These are phyloP conservation scores for Falco berigora DNA, from an alignment of 2,797 vertebrate species.

Conservation along the genomic window DNA sequence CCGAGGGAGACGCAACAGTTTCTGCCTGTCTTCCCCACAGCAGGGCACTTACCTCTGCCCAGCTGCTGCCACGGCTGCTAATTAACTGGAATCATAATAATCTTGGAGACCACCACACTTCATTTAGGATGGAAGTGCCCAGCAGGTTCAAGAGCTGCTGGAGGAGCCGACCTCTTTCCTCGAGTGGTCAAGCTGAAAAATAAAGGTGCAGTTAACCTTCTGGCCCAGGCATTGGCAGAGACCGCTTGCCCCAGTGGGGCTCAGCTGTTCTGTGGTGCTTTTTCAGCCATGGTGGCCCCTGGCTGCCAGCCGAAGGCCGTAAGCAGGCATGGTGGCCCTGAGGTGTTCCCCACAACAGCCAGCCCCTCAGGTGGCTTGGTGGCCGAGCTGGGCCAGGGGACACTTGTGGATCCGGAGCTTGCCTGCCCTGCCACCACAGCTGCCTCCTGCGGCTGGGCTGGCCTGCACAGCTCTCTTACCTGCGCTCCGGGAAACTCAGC, in stretches of 20 bases:
- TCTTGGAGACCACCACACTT: not conserved
- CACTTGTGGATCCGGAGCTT: rapidly evolving
- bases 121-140: not conserved
- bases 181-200: not conserved
- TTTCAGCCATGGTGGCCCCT: not conserved
- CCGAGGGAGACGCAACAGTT: not conserved
- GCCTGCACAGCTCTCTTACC: not conserved
- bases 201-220: not conserved
- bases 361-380: not conserved
- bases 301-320: not conserved
- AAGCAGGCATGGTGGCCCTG: no score
- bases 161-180: not conserved
- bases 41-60: not conserved
- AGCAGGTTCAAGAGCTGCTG: not conserved
- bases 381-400: not conserved
- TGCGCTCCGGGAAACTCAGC: not conserved
- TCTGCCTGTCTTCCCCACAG: not conserved
- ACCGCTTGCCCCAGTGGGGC: no score
- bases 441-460: not conserved
- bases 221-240: no score
- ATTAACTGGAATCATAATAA: not conserved
- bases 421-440: not conserved
- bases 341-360: not conserved
- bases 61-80: not conserved
- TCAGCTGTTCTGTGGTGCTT: not conserved